Conservation (phyloP, 2,888 invertebrate species). For the Dasypogon diadema region DNA sequence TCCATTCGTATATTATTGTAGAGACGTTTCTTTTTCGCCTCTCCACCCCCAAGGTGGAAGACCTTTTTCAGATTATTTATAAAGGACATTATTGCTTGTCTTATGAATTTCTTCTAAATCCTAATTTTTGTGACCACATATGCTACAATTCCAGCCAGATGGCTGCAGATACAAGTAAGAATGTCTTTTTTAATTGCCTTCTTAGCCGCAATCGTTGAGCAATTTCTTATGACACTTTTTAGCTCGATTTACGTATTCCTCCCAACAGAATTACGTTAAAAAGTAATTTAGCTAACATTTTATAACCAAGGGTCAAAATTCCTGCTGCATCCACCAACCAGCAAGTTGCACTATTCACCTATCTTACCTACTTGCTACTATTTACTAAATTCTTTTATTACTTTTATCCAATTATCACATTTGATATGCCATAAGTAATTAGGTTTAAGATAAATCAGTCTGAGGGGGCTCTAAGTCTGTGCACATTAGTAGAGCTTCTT, state of each 20-base stretch:
- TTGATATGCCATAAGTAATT: slow-evolving; percentile 56
- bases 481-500: slow-evolving; percentile 13
- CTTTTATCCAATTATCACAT: slow-evolving; percentile 53
- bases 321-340: background rate
- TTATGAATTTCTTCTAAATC: slow-evolving; percentile 19
- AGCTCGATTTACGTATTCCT: background rate
- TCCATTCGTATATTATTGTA: slow-evolving; percentile 95
- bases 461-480: slow-evolving; percentile 23
- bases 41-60: slow-evolving; percentile 88
- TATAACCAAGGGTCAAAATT: slow-evolving; percentile 1
- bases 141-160: slow-evolving; percentile 23
- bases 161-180: background rate
- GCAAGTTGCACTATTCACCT: background rate
- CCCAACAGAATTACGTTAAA: background rate
- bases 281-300: slow-evolving; percentile 37
- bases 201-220: too few species aligned
- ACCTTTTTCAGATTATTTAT: slow-evolving; percentile 93
- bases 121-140: slow-evolving; percentile 39
- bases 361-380: slow-evolving; percentile 38
- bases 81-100: slow-evolving; percentile 80
- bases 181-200: too few species aligned
- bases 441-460: slow-evolving; percentile 51
- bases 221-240: slow-evolving; percentile 14
- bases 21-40: slow-evolving; percentile 87
- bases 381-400: slow-evolving; percentile 29